Base-by-base conservation (phyloP, 23 tunicate species). In the Botrylloides violaceus region DNA sequence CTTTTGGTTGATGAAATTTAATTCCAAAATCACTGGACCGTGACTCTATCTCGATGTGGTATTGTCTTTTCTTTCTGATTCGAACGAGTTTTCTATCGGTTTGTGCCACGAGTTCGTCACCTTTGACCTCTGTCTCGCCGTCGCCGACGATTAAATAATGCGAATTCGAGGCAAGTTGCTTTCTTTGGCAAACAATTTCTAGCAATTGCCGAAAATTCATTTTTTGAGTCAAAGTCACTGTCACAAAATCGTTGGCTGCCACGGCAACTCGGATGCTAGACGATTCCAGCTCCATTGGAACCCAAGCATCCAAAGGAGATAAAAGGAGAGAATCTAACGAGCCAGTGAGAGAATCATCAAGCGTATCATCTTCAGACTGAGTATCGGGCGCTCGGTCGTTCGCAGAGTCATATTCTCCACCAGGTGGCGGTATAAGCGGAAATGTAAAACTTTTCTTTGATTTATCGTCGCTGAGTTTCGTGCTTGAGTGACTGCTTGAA, bases 301-400 rank as follows among this genome's bases (percentile, higher is more conserved):
- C 74, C 57, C 74, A 68, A 35, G 56, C 74, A 68, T 64, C 70
- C 9, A 39, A 39, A 32, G 74, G 74, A 55, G 74, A 39, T 28
- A 68, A 43, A 35, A 68, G 57, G 32, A 68, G 37, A 23, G 74
- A 68, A 37, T 68, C 74, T 0, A 68, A 25, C n/a, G n/a, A n/a
- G n/a, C n/a, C n/a, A n/a, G n/a, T n/a, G n/a, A n/a, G n/a, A n/a
- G n/a, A n/a, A 5, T 32, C 70, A 33, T 64, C 70, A 23, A 28
- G 32, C 5, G n/a, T 64, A 32, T 64, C 70, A 64, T 64, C 70
- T 22, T 64, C 70, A 30, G 70, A 64, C 28, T 31, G 12, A 7
- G 38, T 31, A 15, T 29, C 62, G 4, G 62, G 62, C 3, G 62
- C n/a, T n/a, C n/a, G n/a, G n/a, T n/a, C n/a, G n/a, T n/a, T n/a